Conservation (phyloP, 2,888 invertebrate genomes). For the Amaurobius ferox region DNA sequence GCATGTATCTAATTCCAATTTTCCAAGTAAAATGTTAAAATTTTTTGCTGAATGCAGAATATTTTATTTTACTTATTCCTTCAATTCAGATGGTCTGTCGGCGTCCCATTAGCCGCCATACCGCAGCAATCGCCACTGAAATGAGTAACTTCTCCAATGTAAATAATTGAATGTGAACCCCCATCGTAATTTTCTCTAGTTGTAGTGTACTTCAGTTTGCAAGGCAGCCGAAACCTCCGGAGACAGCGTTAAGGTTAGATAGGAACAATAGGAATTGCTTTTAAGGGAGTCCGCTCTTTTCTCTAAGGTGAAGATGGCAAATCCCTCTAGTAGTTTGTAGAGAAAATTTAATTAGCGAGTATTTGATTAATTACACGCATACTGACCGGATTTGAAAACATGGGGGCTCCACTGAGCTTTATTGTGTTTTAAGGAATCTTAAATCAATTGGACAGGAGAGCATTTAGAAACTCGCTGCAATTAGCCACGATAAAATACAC, state of each 20-base stretch:
- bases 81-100: no score
- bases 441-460: constrained; percentile 49
- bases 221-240: not conserved
- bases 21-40: no score
- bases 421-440: constrained; percentile 41
- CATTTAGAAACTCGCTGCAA: constrained; percentile 20
- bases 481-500: constrained; percentile 43
- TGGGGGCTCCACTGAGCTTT: constrained; percentile 14
- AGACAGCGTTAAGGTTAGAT: constrained; percentile 4
- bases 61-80: no score
- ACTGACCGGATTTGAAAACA: constrained; percentile 49
- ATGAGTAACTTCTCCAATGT: not conserved
- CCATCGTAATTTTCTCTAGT: constrained; percentile 18
- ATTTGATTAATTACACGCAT: constrained; percentile 45
- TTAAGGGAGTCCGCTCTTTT: not conserved
- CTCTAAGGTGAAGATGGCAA: constrained; percentile 32
- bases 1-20: no score
- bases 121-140: not conserved
- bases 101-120: no score
- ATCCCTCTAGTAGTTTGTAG: constrained; percentile 14
- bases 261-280: not conserved
- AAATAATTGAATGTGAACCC: not conserved
- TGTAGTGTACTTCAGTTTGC: not conserved
- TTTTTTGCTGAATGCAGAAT: no score
- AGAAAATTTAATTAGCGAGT: constrained; percentile 46